A percentile compares a stretch with the other conserved stretches of the same genome.
phyloP scores from a whole-genome alignment of 2,113 vertebrate genomes.

The Helogale parvula region DNA sequence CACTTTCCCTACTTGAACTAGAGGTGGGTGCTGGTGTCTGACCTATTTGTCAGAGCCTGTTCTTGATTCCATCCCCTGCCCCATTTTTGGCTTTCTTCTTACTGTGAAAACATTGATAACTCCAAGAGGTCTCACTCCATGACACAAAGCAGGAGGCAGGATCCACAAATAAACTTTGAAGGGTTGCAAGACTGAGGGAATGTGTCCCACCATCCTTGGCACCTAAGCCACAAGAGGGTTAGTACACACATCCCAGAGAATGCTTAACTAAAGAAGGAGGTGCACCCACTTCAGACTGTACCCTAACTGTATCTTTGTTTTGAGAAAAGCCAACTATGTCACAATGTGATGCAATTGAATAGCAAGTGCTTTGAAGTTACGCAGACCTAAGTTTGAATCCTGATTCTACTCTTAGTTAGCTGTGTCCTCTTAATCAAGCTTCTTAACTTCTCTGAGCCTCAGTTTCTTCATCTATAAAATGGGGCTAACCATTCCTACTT shows the following conservation, averaged over 20 bases:
- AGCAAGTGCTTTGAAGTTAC: constrained; percentile 45
- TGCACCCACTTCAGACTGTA: background rate
- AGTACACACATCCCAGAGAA: background rate
- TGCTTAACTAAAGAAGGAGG: background rate
- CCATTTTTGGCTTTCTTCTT: background rate
- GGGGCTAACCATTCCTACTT: background rate
- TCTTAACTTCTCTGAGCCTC: constrained; percentile 19
- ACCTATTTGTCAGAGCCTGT: background rate
- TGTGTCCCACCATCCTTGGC: background rate
- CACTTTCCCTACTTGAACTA: background rate
- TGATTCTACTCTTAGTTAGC: background rate
- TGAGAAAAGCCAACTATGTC: background rate
- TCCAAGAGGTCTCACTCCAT: background rate
- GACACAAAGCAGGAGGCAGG: background rate
- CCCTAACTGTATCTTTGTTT: background rate
- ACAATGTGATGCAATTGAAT: background rate
- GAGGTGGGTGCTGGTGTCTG: background rate
- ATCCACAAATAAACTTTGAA: background rate
- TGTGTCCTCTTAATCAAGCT: background rate
- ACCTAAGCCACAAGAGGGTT: background rate
- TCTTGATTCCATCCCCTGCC: background rate
- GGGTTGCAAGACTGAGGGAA: background rate
- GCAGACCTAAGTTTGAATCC: background rate
- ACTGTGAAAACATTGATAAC: background rate
- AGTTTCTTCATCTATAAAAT: constrained; percentile 5